A percentile compares a stretch with the other conserved stretches of the same genome.
Conservation (phyloP, 2,888 invertebrate species). For the Tethea ocularis region DNA sequence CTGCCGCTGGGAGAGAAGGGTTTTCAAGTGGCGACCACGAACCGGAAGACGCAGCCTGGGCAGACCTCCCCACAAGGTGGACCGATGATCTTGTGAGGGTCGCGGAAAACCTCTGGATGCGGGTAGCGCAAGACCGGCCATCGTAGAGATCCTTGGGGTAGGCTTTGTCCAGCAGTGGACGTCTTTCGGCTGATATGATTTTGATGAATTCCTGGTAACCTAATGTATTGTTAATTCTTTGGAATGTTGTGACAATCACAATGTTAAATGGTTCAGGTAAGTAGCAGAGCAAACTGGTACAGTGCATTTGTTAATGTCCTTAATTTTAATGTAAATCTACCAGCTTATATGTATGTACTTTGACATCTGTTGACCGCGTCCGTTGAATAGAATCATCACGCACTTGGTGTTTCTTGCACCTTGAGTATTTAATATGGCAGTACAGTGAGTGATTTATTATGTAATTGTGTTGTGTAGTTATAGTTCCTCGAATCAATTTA, state of each 20-base stretch:
- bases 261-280: background rate
- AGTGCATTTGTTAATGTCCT: background rate
- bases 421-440: background rate
- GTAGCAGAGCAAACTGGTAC: constrained; percentile 5
- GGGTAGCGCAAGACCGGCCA: too few species aligned
- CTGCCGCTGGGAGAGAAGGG: too few species aligned
- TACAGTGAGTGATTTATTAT: background rate
- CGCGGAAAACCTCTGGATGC: too few species aligned
- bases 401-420: background rate
- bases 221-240: background rate
- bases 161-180: too few species aligned
- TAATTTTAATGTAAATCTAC: constrained; percentile 8
- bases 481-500: background rate
- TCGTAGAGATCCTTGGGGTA: too few species aligned
- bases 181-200: too few species aligned
- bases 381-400: constrained; percentile 3
- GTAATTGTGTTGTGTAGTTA: background rate
- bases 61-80: too few species aligned
- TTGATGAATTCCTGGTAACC: background rate
- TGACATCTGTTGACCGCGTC: background rate
- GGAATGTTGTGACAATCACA: background rate
- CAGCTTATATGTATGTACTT: constrained; percentile 5
- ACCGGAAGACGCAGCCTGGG: too few species aligned
- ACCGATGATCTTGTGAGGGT: too few species aligned
- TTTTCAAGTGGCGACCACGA: too few species aligned